A percentile compares a stretch with the other conserved stretches of the same genome.
These are phyloP conservation scores for Pseudococcus jackbeardsleyi DNA, from an alignment of 2,888 invertebrate genomes.

Conservation along the genomic window DNA sequence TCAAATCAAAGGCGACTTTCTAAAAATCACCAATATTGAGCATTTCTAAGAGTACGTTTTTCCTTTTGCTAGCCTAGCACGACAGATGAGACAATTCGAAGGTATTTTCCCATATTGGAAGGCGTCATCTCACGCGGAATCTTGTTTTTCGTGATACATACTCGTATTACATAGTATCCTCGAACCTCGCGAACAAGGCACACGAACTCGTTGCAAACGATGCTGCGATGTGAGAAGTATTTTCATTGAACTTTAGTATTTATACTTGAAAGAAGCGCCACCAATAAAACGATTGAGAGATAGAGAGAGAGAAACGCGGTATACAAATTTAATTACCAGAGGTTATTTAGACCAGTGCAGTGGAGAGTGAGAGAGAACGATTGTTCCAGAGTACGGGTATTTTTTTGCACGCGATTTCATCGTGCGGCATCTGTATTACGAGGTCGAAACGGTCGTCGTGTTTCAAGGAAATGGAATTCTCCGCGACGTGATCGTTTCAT, in stretches of 20 bases:
- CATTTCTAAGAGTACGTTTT: too few species aligned
- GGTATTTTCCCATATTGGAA: constrained; percentile 19
- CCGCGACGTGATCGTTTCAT: constrained; percentile 15
- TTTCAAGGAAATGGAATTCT: constrained; percentile 40
- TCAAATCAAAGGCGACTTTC: too few species aligned
- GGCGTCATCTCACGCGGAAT: background rate
- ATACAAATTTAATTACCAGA: background rate
- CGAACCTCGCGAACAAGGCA: background rate
- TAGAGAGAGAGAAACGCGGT: background rate
- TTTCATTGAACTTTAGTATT: background rate
- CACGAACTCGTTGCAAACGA: background rate
- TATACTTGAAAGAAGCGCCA: background rate
- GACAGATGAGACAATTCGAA: background rate
- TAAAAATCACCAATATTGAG: too few species aligned
- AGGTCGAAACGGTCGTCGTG: constrained; percentile 28
- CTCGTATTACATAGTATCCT: background rate
- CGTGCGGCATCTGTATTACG: constrained; percentile 9
- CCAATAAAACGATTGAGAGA: background rate
- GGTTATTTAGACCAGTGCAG: background rate
- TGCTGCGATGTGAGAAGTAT: background rate
- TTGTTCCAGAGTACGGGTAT: background rate
- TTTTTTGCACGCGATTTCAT: background rate
- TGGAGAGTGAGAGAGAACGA: background rate
- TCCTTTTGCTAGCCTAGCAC: background rate
- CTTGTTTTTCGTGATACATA: background rate